Conservation (phyloP, 2,888 invertebrate genomes). For the Linyphia triangularis region DNA sequence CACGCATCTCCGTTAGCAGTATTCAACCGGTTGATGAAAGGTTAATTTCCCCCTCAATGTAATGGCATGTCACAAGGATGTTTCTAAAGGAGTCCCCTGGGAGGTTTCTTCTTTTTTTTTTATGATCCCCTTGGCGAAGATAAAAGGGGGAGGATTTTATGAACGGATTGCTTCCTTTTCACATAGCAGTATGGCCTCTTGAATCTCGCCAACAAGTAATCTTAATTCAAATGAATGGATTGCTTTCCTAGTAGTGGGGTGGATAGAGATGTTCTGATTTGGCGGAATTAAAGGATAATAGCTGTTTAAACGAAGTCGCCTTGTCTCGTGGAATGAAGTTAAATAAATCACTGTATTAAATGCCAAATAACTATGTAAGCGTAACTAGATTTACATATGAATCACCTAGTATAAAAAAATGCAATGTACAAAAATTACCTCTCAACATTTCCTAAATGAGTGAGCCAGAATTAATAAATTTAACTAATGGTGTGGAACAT, state of each 20-base stretch:
- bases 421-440: no score
- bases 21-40: conserved; percentile 27
- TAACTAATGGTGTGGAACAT: no score
- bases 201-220: background rate
- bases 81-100: background rate
- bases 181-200: background rate
- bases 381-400: no score
- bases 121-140: conserved; percentile 16
- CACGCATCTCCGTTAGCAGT: background rate
- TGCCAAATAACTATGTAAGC: no score
- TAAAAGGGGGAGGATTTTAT: conserved; percentile 19
- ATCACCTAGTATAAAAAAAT: no score
- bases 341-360: no score
- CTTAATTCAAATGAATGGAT: background rate
- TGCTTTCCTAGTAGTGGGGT: background rate
- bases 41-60: background rate
- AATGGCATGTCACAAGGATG: background rate
- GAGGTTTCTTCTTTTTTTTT: background rate
- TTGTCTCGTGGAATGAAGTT: no score
- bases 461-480: no score
- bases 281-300: no score
- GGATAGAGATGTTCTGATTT: background rate
- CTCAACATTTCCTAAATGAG: no score
- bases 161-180: conserved; percentile 34
- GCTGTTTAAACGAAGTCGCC: no score